Conservation (phyloP, 2,113 vertebrate genomes). For the Siniperca chuatsi region DNA sequence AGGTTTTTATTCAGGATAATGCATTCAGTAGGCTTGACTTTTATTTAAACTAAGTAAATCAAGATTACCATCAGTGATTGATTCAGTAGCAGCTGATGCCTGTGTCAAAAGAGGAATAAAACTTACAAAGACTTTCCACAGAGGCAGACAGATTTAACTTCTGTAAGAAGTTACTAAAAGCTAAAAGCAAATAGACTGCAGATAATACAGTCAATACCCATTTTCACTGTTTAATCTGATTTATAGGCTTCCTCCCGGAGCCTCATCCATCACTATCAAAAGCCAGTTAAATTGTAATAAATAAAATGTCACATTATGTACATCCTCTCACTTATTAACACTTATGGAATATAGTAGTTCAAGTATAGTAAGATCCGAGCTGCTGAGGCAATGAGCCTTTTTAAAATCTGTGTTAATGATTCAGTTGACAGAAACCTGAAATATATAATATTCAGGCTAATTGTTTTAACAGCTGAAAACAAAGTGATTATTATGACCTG, state of each 20-base stretch:
- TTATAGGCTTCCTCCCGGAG: conserved; percentile 43
- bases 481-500: conserved; percentile 27
- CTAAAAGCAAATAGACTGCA: conserved; percentile 53
- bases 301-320: conserved; percentile 57
- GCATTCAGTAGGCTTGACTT: conserved; percentile 29
- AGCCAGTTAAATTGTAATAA: conserved; percentile 51
- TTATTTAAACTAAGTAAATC: conserved; percentile 13
- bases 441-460: conserved; percentile 11
- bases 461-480: conserved; percentile 12
- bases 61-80: conserved; percentile 14
- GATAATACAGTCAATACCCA: conserved; percentile 64
- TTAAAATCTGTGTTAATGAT: conserved; percentile 16
- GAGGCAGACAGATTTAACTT: conserved; percentile 33
- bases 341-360: conserved; percentile 33
- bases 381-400: conserved; percentile 18
- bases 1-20: not conserved
- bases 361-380: not conserved
- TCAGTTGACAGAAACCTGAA: conserved; percentile 29
- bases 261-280: conserved; percentile 72
- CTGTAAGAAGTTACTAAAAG: conserved; percentile 30
- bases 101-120: conserved; percentile 18
- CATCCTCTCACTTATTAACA: conserved; percentile 54
- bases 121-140: conserved; percentile 14
- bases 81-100: conserved; percentile 12
- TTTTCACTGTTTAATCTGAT: conserved; percentile 70